Evolutionary conservation across 2,113 vertebrate genomes (phyloP).

Genomic region (Typhlomys cinereus): DNA sequence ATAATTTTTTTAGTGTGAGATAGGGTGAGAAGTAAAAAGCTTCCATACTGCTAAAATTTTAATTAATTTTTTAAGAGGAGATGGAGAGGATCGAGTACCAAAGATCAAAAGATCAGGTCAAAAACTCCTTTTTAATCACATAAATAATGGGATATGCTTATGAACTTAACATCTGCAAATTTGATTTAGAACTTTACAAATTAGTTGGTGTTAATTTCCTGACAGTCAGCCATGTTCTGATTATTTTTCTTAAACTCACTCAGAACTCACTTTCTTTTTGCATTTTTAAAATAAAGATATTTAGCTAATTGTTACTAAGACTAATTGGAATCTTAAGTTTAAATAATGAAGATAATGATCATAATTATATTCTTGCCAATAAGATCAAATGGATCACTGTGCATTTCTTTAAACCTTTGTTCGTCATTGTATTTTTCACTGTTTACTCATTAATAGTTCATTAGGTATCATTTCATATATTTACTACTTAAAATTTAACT

Average conservation of each 20-base stretch:
- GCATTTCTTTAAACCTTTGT: conserved; percentile 27
- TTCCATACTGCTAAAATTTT: conserved; percentile 92
- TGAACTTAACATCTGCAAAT: conserved; percentile 88
- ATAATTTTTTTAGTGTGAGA: conserved; percentile 83
- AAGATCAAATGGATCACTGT: not conserved
- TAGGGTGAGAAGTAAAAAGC: conserved; percentile 88
- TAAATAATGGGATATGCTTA: conserved; percentile 89
- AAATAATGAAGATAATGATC: conserved; percentile 43
- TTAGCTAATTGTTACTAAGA: conserved; percentile 33
- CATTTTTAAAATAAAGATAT: conserved; percentile 10
- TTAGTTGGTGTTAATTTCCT: conserved; percentile 86
- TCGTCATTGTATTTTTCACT: conserved; percentile 25
- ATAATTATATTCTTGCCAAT: conserved; percentile 14
- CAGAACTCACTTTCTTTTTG: conserved; percentile 58
- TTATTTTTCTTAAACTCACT: conserved; percentile 73
- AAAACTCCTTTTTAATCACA: conserved; percentile 98
- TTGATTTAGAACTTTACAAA: conserved; percentile 89
- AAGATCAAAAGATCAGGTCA: conserved; percentile 96
- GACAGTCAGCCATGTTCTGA: conserved; percentile 80
- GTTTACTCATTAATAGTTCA: conserved; percentile 2
- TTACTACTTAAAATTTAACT: conserved; percentile 20
- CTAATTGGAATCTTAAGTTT: conserved; percentile 29
- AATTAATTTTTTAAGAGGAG: conserved; percentile 96
- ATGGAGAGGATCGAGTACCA: conserved; percentile 93
- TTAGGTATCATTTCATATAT: conserved; percentile 33